Conservation (phyloP, 2,113 vertebrate species). For the Albula glossodonta region DNA sequence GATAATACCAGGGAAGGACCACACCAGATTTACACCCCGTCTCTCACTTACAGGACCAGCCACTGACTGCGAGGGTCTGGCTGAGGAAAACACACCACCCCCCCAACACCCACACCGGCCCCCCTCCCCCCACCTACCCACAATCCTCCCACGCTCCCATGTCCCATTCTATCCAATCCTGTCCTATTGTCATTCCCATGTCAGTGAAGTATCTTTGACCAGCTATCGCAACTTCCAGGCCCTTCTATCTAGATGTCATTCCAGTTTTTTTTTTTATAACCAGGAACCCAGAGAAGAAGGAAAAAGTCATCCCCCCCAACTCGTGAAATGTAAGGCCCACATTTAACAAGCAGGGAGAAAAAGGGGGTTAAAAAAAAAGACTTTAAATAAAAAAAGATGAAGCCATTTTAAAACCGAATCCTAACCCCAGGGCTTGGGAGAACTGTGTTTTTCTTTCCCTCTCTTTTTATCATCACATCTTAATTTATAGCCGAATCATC, state of each 20-base stretch:
- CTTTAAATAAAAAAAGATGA: constrained; percentile 61
- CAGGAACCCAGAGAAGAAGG: constrained; percentile 59
- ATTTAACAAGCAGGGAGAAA: constrained; percentile 84
- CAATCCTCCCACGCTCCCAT: constrained; percentile 13
- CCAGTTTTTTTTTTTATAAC: constrained; percentile 67
- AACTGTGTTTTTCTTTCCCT: constrained; percentile 84
- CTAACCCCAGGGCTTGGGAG: constrained; percentile 63
- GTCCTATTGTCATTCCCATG: no score
- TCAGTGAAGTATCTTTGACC: no score
- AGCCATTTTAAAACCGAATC: constrained; percentile 72
- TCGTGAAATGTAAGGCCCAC: constrained; percentile 90
- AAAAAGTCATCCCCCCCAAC: constrained; percentile 67
- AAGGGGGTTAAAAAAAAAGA: constrained; percentile 74
- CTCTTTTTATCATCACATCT: constrained; percentile 89
- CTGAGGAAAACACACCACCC: constrained; percentile 45
- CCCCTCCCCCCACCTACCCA: constrained; percentile 38
- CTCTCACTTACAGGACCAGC: neutral
- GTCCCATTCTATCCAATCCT: no score
- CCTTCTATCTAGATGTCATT: constrained; percentile 79
- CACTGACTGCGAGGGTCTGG: neutral
- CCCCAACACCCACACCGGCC: neutral
- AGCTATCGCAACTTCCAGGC: no score
- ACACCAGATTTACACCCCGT: constrained; percentile 21
- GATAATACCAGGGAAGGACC: constrained; percentile 17
- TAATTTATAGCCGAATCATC: constrained; percentile 93